A percentile compares a stretch with the other conserved stretches of the same genome.
Conservation (phyloP, 2,797 vertebrate species). For the Sandelia bainsii region DNA sequence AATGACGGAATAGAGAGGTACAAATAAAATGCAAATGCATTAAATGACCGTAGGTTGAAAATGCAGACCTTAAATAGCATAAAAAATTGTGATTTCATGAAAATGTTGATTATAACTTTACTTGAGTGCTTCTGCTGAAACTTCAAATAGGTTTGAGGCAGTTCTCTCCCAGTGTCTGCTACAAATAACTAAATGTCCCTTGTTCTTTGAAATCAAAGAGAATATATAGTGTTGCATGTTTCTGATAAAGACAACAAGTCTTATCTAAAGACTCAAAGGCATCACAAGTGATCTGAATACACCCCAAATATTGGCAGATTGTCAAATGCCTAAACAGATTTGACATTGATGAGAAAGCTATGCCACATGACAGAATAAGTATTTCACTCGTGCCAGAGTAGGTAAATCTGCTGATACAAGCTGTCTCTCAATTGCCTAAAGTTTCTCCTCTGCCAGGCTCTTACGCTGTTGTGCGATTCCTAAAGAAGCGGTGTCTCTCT, state of each 20-base stretch:
- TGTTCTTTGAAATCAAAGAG: conserved; percentile 52
- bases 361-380: conserved; percentile 70
- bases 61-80: background rate
- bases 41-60: background rate
- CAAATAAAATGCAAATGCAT: background rate
- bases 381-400: conserved; percentile 72
- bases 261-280: conserved; percentile 58
- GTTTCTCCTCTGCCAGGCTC: conserved; percentile 74
- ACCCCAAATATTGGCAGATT: conserved; percentile 73
- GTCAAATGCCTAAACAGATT: conserved; percentile 76
- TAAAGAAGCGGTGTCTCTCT: conserved; percentile 65
- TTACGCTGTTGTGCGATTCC: conserved; percentile 55
- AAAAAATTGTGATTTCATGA: background rate
- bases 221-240: conserved; percentile 37
- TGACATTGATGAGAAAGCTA: conserved; percentile 76
- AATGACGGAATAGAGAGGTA: background rate
- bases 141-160: background rate
- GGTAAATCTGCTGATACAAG: conserved; percentile 81
- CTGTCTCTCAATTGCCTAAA: conserved; percentile 75
- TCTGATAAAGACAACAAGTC: conserved; percentile 48
- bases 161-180: background rate
- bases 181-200: conserved; percentile 12
- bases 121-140: conserved; percentile 13
- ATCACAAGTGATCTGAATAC: conserved; percentile 55
- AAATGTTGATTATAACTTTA: background rate